Evolutionary conservation across 1,140 invertebrate species (phyloP).

Genomic region (Conus betulinus): DNA sequence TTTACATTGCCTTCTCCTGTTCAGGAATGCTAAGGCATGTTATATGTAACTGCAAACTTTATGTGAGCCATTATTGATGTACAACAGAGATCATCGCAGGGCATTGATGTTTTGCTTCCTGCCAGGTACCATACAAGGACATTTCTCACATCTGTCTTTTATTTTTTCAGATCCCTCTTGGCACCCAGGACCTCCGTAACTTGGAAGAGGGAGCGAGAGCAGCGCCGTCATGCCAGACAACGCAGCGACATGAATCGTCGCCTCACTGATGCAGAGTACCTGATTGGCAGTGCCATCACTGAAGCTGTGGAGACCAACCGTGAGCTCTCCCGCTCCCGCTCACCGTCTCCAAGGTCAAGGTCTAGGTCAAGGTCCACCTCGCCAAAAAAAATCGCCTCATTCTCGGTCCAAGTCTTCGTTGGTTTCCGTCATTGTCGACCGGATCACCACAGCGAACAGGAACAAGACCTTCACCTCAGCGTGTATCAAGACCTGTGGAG

Average conservation of each 20-base stretch:
- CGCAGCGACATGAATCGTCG: conserved; percentile 56
- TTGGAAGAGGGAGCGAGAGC: conserved; percentile 46
- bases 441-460: conserved; percentile 26
- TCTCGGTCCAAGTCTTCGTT: conserved; percentile 28
- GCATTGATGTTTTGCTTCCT: neutral
- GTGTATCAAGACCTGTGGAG: conserved; percentile 24
- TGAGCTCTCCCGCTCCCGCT: conserved; percentile 48
- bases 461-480: conserved; percentile 21
- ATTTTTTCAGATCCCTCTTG: neutral
- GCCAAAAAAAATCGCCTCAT: conserved; percentile 36
- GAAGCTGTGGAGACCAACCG: conserved; percentile 56
- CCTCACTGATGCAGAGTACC: conserved; percentile 60
- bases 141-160: neutral
- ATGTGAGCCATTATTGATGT: neutral
- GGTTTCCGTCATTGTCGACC: neutral
- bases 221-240: conserved; percentile 45
- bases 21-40: too few species aligned
- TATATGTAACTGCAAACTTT: neutral
- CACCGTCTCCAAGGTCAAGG: conserved; percentile 24
- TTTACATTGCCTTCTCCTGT: too few species aligned
- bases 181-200: conserved; percentile 23
- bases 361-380: conserved; percentile 28
- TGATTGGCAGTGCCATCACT: conserved; percentile 63
- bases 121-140: neutral
- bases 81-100: neutral